Evolutionary conservation across 2,797 vertebrate genomes (phyloP).

Genomic region (Schizothorax lantsangensis): DNA sequence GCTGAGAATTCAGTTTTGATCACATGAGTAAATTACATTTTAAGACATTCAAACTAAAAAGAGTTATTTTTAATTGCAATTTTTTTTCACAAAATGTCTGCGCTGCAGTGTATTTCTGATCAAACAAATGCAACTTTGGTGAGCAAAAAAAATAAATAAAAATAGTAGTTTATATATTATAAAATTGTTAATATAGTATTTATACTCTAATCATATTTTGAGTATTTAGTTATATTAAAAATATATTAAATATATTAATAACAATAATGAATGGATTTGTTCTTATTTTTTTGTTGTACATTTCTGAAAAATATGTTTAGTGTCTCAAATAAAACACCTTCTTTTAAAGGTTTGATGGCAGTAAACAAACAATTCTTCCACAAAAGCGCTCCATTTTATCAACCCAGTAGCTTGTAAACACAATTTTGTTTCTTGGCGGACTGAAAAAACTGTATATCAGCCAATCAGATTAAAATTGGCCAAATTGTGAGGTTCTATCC

Average conservation of each 20-base stretch:
- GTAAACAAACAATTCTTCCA: not conserved
- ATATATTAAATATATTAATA: not conserved
- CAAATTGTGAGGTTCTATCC: not conserved
- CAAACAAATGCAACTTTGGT: not conserved
- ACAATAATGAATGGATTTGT: not conserved
- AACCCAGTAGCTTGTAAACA: slow-evolving; percentile 27
- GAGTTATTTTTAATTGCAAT: not conserved
- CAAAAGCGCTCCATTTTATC: not conserved
- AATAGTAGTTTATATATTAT: not conserved
- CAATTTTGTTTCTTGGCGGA: slow-evolving; percentile 8
- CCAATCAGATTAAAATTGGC: slow-evolving; percentile 2
- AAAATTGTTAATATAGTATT: not conserved
- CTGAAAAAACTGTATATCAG: not conserved
- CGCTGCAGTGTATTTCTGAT: not conserved
- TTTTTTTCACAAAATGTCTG: too few relatives aligned
- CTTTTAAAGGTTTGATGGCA: not conserved
- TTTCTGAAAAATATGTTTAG: not conserved
- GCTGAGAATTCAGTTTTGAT: too few relatives aligned
- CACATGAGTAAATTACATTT: not conserved
- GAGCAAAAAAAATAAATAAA: not conserved
- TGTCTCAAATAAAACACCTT: not conserved
- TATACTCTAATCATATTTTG: not conserved
- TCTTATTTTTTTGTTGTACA: not conserved
- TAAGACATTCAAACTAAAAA: not conserved
- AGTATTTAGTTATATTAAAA: not conserved